Evolutionary conservation across 2,113 vertebrate species (phyloP).

Genomic region (Sturnira hondurensis): DNA sequence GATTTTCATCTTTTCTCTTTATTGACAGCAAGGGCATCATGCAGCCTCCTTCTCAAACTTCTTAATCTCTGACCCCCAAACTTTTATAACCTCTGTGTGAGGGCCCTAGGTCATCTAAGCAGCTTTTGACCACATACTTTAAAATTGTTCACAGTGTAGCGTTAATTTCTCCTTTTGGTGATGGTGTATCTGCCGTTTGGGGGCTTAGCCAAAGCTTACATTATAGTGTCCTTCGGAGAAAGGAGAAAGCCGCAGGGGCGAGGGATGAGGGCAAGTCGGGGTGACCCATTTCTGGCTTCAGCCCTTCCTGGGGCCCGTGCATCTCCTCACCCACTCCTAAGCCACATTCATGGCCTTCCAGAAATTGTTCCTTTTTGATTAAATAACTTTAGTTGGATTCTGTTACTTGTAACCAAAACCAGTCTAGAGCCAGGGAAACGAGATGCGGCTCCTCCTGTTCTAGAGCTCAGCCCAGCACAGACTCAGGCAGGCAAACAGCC

Average conservation of each 20-base stretch:
- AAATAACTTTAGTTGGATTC: neutral
- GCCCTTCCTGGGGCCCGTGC: neutral
- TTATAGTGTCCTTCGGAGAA: neutral
- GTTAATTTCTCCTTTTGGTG: neutral
- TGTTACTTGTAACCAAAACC: neutral
- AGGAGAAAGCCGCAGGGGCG: neutral
- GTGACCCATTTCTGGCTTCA: neutral
- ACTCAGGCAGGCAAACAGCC: neutral
- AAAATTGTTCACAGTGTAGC: too few species aligned
- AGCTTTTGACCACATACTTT: neutral
- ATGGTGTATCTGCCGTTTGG: neutral
- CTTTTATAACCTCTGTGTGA: neutral
- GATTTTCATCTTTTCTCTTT: neutral
- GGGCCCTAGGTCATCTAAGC: too few species aligned
- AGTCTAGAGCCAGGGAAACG: neutral
- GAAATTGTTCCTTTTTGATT: neutral
- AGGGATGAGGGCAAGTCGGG: neutral
- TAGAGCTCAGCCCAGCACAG: neutral
- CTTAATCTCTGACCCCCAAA: neutral
- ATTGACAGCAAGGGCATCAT: rapidly evolving
- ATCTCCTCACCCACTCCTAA: neutral
- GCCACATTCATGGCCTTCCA: neutral
- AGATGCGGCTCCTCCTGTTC: neutral
- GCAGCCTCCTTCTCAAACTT: neutral
- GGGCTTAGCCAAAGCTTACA: neutral